Conservation (phyloP, 1,140 invertebrate genomes). For the Drosophila varians region DNA sequence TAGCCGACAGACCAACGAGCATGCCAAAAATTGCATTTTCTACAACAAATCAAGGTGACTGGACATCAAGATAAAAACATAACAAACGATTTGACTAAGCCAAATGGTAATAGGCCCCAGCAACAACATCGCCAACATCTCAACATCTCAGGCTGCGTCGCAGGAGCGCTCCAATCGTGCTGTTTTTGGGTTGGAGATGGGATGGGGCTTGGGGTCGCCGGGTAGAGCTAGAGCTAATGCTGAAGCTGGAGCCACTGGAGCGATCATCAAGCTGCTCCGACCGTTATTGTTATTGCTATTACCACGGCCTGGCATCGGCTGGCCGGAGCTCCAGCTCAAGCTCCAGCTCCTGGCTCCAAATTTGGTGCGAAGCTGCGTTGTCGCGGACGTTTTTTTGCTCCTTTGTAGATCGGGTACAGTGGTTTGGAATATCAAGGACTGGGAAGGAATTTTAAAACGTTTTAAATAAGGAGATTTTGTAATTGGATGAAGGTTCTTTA, state of each 20-base stretch:
- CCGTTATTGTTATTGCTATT: slow-evolving; percentile 77
- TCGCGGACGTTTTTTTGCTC: slow-evolving; percentile 38
- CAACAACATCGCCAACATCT: slow-evolving; percentile 32
- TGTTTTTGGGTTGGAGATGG: slow-evolving; percentile 15
- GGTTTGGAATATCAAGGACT: background rate
- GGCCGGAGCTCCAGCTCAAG: slow-evolving; percentile 6
- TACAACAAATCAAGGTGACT: slow-evolving; percentile 82
- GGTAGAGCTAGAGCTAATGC: slow-evolving; percentile 1
- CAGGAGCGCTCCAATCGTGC: slow-evolving; percentile 39
- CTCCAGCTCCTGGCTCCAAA: slow-evolving; percentile 65
- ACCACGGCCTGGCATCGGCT: slow-evolving; percentile 38
- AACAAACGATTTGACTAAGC: slow-evolving; percentile 82
- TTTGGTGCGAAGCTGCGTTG: slow-evolving; percentile 80
- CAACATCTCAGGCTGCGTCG: slow-evolving; percentile 9
- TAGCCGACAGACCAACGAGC: slow-evolving; percentile 54
- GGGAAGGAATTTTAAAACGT: background rate
- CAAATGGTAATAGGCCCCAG: slow-evolving; percentile 75
- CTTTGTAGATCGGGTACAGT: slow-evolving; percentile 55
- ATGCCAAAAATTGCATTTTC: slow-evolving; percentile 81
- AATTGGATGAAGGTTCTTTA: background rate
- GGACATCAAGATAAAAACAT: slow-evolving; percentile 82
- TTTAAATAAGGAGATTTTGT: too few species aligned
- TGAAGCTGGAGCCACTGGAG: slow-evolving; percentile 23
- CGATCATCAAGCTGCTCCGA: slow-evolving; percentile 34
- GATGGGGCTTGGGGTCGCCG: background rate